Evolutionary conservation across 2,888 invertebrate genomes (phyloP), one percentile per base, ranked within the genome.

Genomic region (Erynnis tages): DNA sequence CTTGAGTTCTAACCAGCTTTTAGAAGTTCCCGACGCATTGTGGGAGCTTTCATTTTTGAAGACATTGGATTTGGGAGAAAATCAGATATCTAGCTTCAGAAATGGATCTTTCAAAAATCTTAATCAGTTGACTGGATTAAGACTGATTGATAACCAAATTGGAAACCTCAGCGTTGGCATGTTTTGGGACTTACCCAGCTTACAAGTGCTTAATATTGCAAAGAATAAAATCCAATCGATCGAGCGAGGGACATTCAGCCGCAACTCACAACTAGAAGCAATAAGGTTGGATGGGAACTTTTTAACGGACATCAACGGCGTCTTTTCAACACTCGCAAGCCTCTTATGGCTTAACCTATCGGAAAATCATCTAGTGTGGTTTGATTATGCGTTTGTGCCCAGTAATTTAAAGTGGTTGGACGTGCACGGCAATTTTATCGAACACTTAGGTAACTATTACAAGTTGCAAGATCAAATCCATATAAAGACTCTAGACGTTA

Each of bases 351-450:
- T 97, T 54, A 97, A 97, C 83, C 91, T 97, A 45, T 96, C 96
- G 30, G 96, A 96, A 87, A 97, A 97, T 90, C 96, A 96, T 87
- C 90, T 97, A 71, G 94, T 95, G 64, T 96, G 96, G 96, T 97
- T 97, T 82, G 97, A 97, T 82, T 97, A 96, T 76, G 96, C 97
- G 47, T 96, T 97, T 79, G 94, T 97, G 69, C 97, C 97, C 17
- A 94, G 93, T 61, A 96, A 95, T 81, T 88, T 97, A 53, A 95
- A 96, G 84, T 96, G 96, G 96, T 90, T 97, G 73, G 97, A 97
- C 76, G 93, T 97, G 71, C 97, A 97, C 76, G 94, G 96, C 46
- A 97, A 97, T 81, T 96, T 94, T 69, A 96, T 97, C 68, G 95
- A 95, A 82, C 94, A 94, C 54, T 90, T 97, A 62, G 96, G 94